A percentile compares a stretch with the other conserved stretches of the same genome.
These are phyloP conservation scores for Pionites leucogaster DNA, from an alignment of 2,113 vertebrate genomes.

Conservation along the genomic window DNA sequence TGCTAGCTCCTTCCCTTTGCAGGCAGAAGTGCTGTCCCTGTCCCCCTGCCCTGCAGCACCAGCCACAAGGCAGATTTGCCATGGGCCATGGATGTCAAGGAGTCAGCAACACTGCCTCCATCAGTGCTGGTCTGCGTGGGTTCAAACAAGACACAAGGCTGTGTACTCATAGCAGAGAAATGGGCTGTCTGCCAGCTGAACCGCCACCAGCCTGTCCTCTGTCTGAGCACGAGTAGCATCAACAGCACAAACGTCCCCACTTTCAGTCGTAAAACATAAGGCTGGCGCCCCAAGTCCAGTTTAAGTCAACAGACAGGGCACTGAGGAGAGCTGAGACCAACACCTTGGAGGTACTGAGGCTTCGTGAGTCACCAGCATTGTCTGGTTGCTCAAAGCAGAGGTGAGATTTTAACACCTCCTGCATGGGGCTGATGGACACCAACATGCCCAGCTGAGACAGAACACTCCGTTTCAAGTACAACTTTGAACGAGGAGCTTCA, in stretches of 20 bases:
- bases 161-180: neutral
- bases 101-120: neutral
- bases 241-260: neutral
- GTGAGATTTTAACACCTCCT: neutral
- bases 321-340: neutral
- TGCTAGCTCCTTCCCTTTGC: neutral
- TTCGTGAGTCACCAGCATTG: accelerated
- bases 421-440: neutral
- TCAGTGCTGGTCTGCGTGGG: neutral
- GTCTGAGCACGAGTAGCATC: neutral
- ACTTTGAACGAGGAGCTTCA: neutral
- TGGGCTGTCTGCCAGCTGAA: neutral
- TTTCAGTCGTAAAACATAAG: neutral
- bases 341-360: accelerated
- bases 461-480: neutral
- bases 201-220: neutral
- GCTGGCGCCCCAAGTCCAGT: neutral
- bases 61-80: neutral
- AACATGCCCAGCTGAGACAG: neutral
- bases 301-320: neutral
- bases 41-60: neutral
- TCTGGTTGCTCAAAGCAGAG: neutral
- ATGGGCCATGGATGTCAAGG: neutral
- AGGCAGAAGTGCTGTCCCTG: neutral
- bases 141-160: neutral